phyloP scores from a whole-genome alignment of 2,797 vertebrate genomes.

The Ciconia nigra region DNA sequence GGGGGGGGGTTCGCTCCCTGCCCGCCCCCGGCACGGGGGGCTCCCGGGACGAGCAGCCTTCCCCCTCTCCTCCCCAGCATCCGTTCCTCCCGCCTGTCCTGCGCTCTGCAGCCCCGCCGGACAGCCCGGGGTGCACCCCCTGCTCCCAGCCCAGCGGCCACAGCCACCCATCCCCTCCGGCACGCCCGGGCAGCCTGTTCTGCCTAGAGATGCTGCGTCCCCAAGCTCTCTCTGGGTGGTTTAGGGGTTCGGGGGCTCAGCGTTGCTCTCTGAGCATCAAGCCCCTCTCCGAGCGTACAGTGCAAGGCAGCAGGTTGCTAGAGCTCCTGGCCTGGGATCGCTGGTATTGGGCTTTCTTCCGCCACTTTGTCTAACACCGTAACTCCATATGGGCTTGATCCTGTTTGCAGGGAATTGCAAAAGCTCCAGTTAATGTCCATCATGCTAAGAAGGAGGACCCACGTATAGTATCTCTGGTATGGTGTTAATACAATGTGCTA shows the following conservation, averaged over 20 bases:
- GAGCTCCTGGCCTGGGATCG: neutral
- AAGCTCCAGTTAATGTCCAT: neutral
- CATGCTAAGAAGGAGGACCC: neutral
- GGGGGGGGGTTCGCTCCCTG: neutral
- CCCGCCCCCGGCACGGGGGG: neutral
- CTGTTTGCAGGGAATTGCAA: neutral
- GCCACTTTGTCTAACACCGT: neutral
- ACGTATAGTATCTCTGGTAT: neutral
- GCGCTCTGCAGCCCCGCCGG: neutral
- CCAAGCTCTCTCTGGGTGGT: neutral
- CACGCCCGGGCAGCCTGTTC: neutral
- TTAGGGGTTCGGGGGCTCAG: neutral
- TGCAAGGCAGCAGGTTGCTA: neutral
- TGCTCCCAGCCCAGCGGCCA: neutral
- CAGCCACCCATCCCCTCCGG: neutral
- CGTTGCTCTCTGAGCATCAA: neutral
- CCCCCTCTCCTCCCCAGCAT: neutral
- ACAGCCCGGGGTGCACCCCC: neutral
- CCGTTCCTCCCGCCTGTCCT: neutral
- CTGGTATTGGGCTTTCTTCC: neutral
- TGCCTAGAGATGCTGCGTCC: neutral
- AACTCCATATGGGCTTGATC: neutral
- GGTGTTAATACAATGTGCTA: neutral
- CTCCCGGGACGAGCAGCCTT: neutral
- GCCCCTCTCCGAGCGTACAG: neutral